phyloP scores from a whole-genome alignment of 2,888 invertebrate genomes.

The Volucella bombylans region DNA sequence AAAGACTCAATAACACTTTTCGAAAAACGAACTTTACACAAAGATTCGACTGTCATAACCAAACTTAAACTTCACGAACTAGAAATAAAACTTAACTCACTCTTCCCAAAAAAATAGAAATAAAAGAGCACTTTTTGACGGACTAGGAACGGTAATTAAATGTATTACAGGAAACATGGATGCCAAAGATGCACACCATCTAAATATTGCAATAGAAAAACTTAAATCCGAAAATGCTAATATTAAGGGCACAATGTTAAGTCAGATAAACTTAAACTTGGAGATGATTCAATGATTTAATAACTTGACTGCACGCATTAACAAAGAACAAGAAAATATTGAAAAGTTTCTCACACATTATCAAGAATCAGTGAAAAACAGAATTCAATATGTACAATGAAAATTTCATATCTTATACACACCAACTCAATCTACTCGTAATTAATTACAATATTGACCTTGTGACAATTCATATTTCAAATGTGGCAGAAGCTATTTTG shows the following conservation, averaged over 20 bases:
- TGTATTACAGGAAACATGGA: slow-evolving; percentile 36
- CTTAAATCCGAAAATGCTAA: slow-evolving; percentile 3
- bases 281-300: slow-evolving; percentile 46
- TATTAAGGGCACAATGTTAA: not conserved
- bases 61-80: too few species aligned
- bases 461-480: slow-evolving; percentile 26
- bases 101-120: too few species aligned
- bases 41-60: too few species aligned
- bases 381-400: slow-evolving; percentile 3
- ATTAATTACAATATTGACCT: slow-evolving; percentile 37
- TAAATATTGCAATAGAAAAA: slow-evolving; percentile 28
- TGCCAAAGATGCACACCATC: slow-evolving; percentile 12
- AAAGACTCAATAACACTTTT: too few species aligned
- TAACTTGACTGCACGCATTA: slow-evolving; percentile 36
- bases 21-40: not conserved
- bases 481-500: too few species aligned
- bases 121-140: too few species aligned
- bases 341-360: slow-evolving; percentile 25
- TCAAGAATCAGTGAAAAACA: slow-evolving; percentile 8
- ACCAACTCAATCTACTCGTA: slow-evolving; percentile 27
- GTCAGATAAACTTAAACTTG: slow-evolving; percentile 12
- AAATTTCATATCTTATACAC: slow-evolving; percentile 12
- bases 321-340: slow-evolving; percentile 30
- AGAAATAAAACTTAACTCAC: too few species aligned
- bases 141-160: too few species aligned